These are phyloP conservation scores for Macaria notata DNA, from an alignment of 2,888 invertebrate genomes.

Conservation along the genomic window DNA sequence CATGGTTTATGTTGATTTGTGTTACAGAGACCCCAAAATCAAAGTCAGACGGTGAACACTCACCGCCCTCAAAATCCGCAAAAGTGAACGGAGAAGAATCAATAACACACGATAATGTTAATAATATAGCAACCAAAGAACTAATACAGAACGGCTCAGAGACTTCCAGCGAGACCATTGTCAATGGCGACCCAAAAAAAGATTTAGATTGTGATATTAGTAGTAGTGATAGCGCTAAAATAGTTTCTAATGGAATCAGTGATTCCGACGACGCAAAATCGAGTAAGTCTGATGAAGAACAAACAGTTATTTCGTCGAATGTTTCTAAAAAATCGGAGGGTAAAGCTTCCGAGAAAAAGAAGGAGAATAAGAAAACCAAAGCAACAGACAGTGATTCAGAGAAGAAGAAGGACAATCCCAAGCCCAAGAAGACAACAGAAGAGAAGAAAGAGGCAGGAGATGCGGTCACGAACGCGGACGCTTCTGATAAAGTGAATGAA, in stretches of 20 bases:
- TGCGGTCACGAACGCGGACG: slow-evolving; percentile 43
- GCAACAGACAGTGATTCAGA: slow-evolving; percentile 56
- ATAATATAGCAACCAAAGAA: slow-evolving; percentile 74
- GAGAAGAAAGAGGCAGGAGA: slow-evolving; percentile 50
- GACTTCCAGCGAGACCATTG: slow-evolving; percentile 53
- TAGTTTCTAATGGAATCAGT: slow-evolving; percentile 77
- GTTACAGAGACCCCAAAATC: slow-evolving; percentile 64
- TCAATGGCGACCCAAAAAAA: slow-evolving; percentile 72
- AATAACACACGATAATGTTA: slow-evolving; percentile 54
- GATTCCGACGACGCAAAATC: slow-evolving; percentile 70
- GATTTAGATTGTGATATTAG: slow-evolving; percentile 80
- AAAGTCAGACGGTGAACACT: slow-evolving; percentile 59
- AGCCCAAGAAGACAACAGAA: slow-evolving; percentile 48
- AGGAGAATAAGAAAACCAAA: slow-evolving; percentile 61
- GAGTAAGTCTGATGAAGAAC: slow-evolving; percentile 65
- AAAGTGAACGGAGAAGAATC: slow-evolving; percentile 62
- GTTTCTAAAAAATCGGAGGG: slow-evolving; percentile 50
- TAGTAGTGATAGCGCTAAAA: slow-evolving; percentile 75
- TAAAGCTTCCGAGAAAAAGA: slow-evolving; percentile 62
- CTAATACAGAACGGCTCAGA: slow-evolving; percentile 70
- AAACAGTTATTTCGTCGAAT: slow-evolving; percentile 41
- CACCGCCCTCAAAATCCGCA: slow-evolving; percentile 53
- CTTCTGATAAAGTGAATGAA: slow-evolving; percentile 56
- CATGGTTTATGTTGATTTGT: background rate
- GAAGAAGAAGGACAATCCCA: slow-evolving; percentile 55